Base-by-base conservation (phyloP, 92 coral and sea anemone species). In the Montipora capitata region DNA sequence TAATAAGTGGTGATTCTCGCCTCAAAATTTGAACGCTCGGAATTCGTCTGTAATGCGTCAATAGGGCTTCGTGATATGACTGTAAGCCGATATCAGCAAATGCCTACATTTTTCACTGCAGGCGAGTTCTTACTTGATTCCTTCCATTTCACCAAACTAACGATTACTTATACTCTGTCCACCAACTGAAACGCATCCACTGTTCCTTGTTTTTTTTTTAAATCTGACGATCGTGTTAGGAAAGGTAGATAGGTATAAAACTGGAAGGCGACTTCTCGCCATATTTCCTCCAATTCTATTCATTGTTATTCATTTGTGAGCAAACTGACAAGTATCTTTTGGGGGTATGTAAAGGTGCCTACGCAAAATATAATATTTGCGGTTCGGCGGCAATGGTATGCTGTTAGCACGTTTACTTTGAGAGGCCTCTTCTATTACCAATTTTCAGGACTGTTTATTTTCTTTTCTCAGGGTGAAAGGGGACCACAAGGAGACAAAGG, bases 21-120 rank as follows among this genome's bases (percentile, higher is more conserved):
- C 61, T 54, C 64, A 59, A 52, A 69, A 52, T 56, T 69, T 81
- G 85, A 68, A 81, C 68, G 85, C 77, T 68, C 52, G 85, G 77
- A 81, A 81, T 81, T 81, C 68, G 51, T 81, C 51, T 69, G 35
- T 69, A 68, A n/a, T 51, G 62, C 65, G 75, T 67, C 65, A 48
- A 10, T 54, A 80, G 89, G 48, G 59, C 77, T 61, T 78, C 52
- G 87, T 78, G 82, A 58, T 89, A 82, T 69, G 85, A 66, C 63
- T 85, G 94, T 90, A 90, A 90, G 91, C 78, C 87, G 94, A 90
- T 90, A 90, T 86, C 87, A 73, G 12, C 78, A 72, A 83, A 73
- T 58, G 45, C 43, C 78, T 18, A 72, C 52, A 79, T 83, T 27
- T 27, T 27, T 27, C 35, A 27, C 35, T 27, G 35, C 15, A 3